Evolutionary conservation across 35 echinoderm and acorn worm genomes (phyloP), one percentile per base, ranked within the genome.

Genomic region (Stichopus chloronotus): DNA sequence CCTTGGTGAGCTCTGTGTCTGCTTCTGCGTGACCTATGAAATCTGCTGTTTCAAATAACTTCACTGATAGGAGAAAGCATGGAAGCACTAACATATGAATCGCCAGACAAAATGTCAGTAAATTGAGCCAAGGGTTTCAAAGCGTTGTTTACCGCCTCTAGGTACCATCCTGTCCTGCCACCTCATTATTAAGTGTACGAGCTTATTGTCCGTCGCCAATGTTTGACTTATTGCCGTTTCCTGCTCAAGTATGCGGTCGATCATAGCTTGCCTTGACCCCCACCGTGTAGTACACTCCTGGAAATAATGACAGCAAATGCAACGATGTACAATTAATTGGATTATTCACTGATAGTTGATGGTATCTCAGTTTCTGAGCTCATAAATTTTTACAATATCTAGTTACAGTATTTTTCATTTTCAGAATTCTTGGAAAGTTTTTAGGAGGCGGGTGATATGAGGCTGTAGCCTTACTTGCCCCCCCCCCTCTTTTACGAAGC

Each of bases 161-260:
- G 13, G 13, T 12, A 87, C 84, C 84, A 87, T 87, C 24, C 52
- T 13, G 54, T 87, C 84, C 84, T 87, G 84, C 84, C 84, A 87
- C 24, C 57, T 87, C 30, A 30, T 9, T 9, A 87, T 87, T 8
- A 87, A 55, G 54, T 87, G 84, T 12, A 16, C 13, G 7, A 87
- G 10, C 24, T 30, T 54, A 10, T 59, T 24, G 84, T 87, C 84
- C 84, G 9, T 24, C 5, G 84, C 84, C 10, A 87, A 5, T 17
- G 84, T 87, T 8, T 55, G 84, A n/a, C 52, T 9, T 5, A 87
- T 59, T 57, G 84, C 84, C 84, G 11, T 9, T 30, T 87, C 84
- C 54, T 87, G 84, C 24, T 87, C 84, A 9, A 87, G 56, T 14
- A 87, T 56, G 25, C 84, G 84, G 54, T 12, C 84, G 22, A 87